A percentile compares a stretch with the other conserved stretches of the same genome.
These are phyloP conservation scores for Aporophyla lueneburgensis DNA, from an alignment of 2,888 invertebrate genomes.

Conservation along the genomic window DNA sequence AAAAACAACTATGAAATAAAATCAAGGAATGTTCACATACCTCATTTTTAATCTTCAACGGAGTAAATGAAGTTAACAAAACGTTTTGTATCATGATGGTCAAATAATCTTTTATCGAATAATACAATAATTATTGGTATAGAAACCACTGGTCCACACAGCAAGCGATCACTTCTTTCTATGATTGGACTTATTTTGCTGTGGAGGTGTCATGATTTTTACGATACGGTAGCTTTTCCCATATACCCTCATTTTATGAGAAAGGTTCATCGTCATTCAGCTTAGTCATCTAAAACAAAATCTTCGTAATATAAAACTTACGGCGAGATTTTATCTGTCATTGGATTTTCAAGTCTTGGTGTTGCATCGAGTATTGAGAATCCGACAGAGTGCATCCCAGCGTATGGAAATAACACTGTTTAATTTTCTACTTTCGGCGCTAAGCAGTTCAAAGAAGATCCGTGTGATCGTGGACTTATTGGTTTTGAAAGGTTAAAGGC, in stretches of 20 bases:
- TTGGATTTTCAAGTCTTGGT: no score
- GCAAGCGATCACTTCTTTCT: conserved; percentile 38
- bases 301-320: no score
- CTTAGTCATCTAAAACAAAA: not conserved
- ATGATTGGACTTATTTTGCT: not conserved
- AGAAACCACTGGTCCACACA: conserved; percentile 39
- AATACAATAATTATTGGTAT: not conserved
- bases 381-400: no score
- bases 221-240: not conserved
- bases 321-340: no score
- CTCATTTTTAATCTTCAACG: conserved; percentile 76
- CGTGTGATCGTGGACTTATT: no score
- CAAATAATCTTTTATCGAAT: conserved; percentile 15
- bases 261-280: not conserved
- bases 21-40: conserved; percentile 64
- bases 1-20: not conserved
- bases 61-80: conserved; percentile 73
- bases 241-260: conserved; percentile 35
- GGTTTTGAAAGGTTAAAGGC: not conserved
- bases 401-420: no score
- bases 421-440: no score
- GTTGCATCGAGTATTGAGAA: no score
- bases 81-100: conserved; percentile 78
- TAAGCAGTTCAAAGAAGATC: no score
- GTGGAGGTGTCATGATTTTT: conserved; percentile 18